Evolutionary conservation across 1,140 invertebrate genomes (phyloP).

Genomic region (Bradysia coprophila): DNA sequence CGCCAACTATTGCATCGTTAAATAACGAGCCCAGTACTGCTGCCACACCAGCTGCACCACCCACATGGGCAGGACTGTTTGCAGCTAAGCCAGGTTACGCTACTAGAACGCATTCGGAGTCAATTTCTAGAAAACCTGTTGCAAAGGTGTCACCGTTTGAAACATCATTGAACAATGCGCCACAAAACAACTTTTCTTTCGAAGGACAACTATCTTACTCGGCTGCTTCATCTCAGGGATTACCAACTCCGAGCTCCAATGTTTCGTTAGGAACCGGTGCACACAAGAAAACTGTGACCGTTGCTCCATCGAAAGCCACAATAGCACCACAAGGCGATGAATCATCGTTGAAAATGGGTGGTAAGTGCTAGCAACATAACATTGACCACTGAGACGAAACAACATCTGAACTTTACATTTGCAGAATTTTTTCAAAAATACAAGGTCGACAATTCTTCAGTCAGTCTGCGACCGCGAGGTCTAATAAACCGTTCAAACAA

Average conservation of each 20-base stretch:
- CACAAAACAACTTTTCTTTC: constrained; percentile 7
- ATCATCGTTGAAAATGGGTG: background rate
- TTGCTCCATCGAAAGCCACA: background rate
- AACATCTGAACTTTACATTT: no score
- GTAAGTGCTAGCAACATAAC: no score
- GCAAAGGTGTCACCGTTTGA: constrained; percentile 36
- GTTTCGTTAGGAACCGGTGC: background rate
- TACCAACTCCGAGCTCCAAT: constrained; percentile 5
- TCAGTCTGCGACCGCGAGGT: constrained; percentile 64
- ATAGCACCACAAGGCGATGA: background rate
- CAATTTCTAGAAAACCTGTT: constrained; percentile 28
- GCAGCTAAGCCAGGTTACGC: constrained; percentile 1
- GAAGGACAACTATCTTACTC: constrained; percentile 20
- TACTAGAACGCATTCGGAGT: constrained; percentile 9
- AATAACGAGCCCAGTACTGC: background rate
- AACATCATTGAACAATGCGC: constrained; percentile 13
- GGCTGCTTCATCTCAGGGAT: constrained; percentile 18
- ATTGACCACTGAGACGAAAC: no score
- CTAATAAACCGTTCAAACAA: constrained; percentile 84
- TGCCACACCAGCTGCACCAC: constrained; percentile 4
- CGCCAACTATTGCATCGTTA: background rate
- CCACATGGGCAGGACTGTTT: constrained; percentile 3
- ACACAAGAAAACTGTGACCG: no score
- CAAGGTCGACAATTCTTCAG: constrained; percentile 48
- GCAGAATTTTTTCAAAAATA: constrained; percentile 53